Base-by-base conservation (phyloP, 2,888 invertebrate genomes). In the Yponomeuta sedellus region DNA sequence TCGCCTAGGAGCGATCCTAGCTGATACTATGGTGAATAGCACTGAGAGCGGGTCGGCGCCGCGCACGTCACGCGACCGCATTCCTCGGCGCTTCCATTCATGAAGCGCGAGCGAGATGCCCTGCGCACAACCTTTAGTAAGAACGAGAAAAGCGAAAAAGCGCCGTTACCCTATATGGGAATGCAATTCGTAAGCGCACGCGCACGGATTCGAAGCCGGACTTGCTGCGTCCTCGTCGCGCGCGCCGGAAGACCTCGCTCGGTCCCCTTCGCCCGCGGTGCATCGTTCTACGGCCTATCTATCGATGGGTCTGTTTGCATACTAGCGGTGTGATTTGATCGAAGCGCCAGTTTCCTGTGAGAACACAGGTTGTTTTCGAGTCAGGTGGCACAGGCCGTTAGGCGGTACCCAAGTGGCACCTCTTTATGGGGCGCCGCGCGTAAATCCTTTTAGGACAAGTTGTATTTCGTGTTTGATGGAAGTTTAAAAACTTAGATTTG, bases 11-110 rank as follows among this genome's bases (percentile, higher is more conserved):
- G 44, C 44, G 44, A 52, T 52, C 44, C 44, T 52, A 52, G 44
- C 44, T 52, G 44, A 22, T 12, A 28, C 44, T 44, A 63, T 63
- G 63, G 81, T 81, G 78, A 85, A 86, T 88, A 90, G 91, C 90
- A 92, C 87, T 87, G 84, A 88, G 89, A 89, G 90, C 88, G 87
- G 89, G 85, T 81, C 90, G 92, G 91, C 92, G 73, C 80, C 92
- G 92, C 85, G 81, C 88, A 91, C 92, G 92, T 92, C 92, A 92
- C 91, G 88, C 88, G 89, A 86, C 88, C 91, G 91, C 92, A 93
- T 92, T 93, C 93, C 93, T 86, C 77, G 85, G 83, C 85, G 86
- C 85, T 87, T 89, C 83, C 88, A 88, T 89, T 88, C 89, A 89
- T 89, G 85, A 83, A 77, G 85, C 75, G 80, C 72, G 83, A 88